Conservation (phyloP, 2,113 vertebrate species). For the Suncus etruscus region DNA sequence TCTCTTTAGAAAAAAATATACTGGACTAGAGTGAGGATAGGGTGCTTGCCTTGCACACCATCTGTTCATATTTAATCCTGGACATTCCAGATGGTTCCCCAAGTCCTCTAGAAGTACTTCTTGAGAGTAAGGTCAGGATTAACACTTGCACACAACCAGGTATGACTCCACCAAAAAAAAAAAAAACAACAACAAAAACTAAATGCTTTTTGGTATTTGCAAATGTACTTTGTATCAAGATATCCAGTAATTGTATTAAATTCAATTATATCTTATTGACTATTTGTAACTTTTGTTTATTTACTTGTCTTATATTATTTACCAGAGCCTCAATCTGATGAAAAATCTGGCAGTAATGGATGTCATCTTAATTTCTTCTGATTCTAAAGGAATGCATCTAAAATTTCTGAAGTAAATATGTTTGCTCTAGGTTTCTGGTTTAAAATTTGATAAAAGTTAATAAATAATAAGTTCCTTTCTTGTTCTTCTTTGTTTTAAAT, state of each 20-base stretch:
- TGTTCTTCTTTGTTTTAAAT: not conserved
- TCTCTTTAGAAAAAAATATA: too few relatives aligned
- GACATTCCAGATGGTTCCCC: too few relatives aligned
- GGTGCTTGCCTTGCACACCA: too few relatives aligned
- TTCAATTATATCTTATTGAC: slow-evolving; percentile 39
- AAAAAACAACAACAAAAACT: too few relatives aligned
- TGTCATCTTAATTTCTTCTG: not conserved
- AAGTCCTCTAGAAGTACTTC: too few relatives aligned
- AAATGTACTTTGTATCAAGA: slow-evolving; percentile 6
- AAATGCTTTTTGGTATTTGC: slow-evolving; percentile 21
- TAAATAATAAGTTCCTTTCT: not conserved
- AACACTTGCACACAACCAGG: too few relatives aligned
- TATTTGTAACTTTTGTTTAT: not conserved
- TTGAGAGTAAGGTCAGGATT: too few relatives aligned
- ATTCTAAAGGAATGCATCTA: slow-evolving; percentile 20
- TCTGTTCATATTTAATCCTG: too few relatives aligned
- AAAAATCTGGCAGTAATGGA: not conserved
- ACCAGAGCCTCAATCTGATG: not conserved
- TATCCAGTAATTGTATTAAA: not conserved
- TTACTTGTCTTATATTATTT: slow-evolving; percentile 19
- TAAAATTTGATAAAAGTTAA: not conserved
- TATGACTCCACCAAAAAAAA: too few relatives aligned
- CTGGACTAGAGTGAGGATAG: too few relatives aligned
- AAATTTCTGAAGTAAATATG: not conserved
- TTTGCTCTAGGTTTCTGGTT: not conserved